These are phyloP conservation scores for Prietella phreatophila DNA, from an alignment of 2,113 vertebrate species.

Conservation along the genomic window DNA sequence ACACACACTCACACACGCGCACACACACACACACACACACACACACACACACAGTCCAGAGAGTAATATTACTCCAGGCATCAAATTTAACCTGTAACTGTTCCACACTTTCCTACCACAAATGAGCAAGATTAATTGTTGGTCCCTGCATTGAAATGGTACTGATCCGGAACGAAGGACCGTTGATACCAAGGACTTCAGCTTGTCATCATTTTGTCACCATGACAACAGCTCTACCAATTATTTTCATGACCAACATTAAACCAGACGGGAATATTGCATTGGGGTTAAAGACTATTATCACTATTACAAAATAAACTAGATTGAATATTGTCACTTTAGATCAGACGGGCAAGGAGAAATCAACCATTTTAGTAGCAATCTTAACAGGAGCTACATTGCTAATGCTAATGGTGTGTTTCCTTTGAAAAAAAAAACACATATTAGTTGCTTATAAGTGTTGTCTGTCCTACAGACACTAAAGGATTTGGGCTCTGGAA, in stretches of 20 bases:
- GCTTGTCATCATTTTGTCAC: not conserved
- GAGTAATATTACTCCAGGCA: not conserved
- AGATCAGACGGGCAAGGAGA: not conserved
- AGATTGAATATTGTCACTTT: not conserved
- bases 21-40: no score
- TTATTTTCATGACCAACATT: not conserved
- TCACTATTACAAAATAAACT: not conserved
- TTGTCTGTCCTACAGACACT: not conserved
- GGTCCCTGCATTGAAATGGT: not conserved
- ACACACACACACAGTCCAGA: not conserved
- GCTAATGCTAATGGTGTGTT: not conserved
- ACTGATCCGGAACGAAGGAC: not conserved
- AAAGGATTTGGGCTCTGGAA: not conserved
- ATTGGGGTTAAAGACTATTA: not conserved
- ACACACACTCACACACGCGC: no score
- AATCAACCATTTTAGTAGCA: not conserved
- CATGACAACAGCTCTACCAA: constrained; percentile 4
- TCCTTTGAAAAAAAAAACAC: not conserved
- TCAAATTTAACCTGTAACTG: not conserved
- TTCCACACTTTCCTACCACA: not conserved
- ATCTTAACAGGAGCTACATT: not conserved
- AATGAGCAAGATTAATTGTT: not conserved
- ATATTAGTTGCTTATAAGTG: not conserved
- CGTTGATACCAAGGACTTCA: not conserved
- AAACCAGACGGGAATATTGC: not conserved